Conservation (phyloP, 2,888 invertebrate species). For the Drosophila siamana region DNA sequence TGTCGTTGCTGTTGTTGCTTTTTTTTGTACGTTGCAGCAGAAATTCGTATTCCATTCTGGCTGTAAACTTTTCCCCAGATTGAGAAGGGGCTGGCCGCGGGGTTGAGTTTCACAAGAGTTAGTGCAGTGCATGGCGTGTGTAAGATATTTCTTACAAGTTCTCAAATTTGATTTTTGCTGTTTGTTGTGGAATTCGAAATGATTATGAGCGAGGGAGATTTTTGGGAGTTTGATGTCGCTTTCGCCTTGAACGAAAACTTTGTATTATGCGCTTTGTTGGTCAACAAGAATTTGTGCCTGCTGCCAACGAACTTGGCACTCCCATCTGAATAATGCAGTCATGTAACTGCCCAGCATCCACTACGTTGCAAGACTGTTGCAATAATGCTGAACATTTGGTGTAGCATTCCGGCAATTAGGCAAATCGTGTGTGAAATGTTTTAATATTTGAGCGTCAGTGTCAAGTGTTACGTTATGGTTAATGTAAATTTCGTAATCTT, state of each 20-base stretch:
- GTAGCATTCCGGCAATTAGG: constrained; percentile 40
- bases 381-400: constrained; percentile 22
- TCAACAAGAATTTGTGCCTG: constrained; percentile 62
- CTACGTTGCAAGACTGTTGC: too few species aligned
- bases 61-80: constrained; percentile 61
- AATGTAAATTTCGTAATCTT: neutral
- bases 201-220: constrained; percentile 54
- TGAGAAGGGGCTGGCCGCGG: constrained; percentile 6
- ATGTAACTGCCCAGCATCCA: too few species aligned
- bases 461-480: neutral
- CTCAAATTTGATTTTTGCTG: constrained; percentile 76
- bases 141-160: constrained; percentile 71
- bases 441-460: neutral
- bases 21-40: constrained; percentile 65
- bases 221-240: neutral
- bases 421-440: constrained; percentile 48
- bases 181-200: constrained; percentile 77
- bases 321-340: constrained; percentile 51
- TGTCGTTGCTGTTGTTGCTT: neutral
- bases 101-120: constrained; percentile 12
- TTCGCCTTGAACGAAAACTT: constrained; percentile 30
- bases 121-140: constrained; percentile 49
- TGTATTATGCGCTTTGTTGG: constrained; percentile 74
- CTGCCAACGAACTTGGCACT: constrained; percentile 48
- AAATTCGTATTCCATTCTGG: constrained; percentile 70